Evolutionary conservation across 2,888 invertebrate genomes (phyloP).

Genomic region (Limnephilus auricula): DNA sequence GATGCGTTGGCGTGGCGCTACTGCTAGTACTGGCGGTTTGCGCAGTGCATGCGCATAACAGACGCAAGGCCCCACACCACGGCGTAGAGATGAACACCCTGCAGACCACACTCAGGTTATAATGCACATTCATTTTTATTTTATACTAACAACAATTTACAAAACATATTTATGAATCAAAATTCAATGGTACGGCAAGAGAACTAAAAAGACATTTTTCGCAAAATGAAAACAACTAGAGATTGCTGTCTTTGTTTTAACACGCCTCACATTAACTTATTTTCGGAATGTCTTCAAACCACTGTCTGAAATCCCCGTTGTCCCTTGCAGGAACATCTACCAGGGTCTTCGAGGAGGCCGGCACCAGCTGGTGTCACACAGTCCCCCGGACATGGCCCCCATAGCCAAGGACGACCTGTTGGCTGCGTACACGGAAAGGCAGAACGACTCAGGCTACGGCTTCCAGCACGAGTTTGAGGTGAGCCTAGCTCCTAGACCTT

Average conservation of each 20-base stretch:
- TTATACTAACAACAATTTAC: too few species aligned
- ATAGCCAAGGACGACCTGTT: conserved; percentile 86
- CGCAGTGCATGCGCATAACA: conserved; percentile 72
- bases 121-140: background rate
- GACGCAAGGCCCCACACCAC: conserved; percentile 74
- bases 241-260: too few species aligned
- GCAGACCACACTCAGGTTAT: conserved; percentile 72
- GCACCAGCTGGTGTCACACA: conserved; percentile 79
- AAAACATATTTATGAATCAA: too few species aligned
- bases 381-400: conserved; percentile 90
- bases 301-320: background rate
- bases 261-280: too few species aligned
- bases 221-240: too few species aligned
- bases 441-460: conserved; percentile 92
- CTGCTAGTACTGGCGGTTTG: conserved; percentile 73
- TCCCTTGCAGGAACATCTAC: conserved; percentile 64
- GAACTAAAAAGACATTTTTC: too few species aligned
- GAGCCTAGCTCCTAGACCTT: conserved; percentile 43
- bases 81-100: conserved; percentile 74
- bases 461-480: conserved; percentile 95
- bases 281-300: background rate
- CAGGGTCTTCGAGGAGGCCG: conserved; percentile 72
- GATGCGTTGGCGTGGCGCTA: conserved; percentile 71
- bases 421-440: conserved; percentile 87
- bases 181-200: too few species aligned